phyloP scores from a whole-genome alignment of 2,113 vertebrate species.

The Phalacrocorax brasilianus region DNA sequence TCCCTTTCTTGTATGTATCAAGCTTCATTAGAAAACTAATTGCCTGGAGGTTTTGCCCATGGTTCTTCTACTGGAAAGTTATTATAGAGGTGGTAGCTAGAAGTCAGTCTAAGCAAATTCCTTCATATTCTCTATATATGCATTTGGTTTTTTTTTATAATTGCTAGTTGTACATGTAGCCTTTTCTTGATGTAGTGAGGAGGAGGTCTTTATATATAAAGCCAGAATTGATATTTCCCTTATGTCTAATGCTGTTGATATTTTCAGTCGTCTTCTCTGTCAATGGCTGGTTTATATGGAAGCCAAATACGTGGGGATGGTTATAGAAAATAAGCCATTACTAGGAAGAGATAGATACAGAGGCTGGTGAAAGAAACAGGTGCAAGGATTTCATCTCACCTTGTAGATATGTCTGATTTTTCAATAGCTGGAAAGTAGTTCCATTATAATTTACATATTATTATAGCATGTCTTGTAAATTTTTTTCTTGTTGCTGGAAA shows the following conservation, averaged over 20 bases:
- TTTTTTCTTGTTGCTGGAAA: not conserved
- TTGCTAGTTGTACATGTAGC: not conserved
- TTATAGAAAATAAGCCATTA: not conserved
- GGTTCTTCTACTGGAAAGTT: not conserved
- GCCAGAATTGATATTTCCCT: not conserved
- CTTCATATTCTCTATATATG: not conserved
- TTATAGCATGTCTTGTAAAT: not conserved
- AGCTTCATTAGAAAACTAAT: conserved; percentile 42
- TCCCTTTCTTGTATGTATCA: conserved; percentile 14
- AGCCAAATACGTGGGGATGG: not conserved
- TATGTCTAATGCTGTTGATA: not conserved
- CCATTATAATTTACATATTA: not conserved
- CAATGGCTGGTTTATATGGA: not conserved
- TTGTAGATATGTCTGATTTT: not conserved
- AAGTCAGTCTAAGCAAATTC: conserved; percentile 2
- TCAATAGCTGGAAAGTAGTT: not conserved
- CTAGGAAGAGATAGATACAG: not conserved
- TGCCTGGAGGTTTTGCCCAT: conserved; percentile 34
- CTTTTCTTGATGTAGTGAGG: not conserved
- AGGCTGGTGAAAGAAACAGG: not conserved
- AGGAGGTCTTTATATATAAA: not conserved
- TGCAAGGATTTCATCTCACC: not conserved
- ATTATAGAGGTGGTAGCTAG: conserved; percentile 21
- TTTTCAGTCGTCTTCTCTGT: conserved; percentile 7
- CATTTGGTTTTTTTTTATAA: not conserved